These are phyloP conservation scores for Luscinia luscinia DNA, from an alignment of 2,797 vertebrate genomes.

Conservation along the genomic window DNA sequence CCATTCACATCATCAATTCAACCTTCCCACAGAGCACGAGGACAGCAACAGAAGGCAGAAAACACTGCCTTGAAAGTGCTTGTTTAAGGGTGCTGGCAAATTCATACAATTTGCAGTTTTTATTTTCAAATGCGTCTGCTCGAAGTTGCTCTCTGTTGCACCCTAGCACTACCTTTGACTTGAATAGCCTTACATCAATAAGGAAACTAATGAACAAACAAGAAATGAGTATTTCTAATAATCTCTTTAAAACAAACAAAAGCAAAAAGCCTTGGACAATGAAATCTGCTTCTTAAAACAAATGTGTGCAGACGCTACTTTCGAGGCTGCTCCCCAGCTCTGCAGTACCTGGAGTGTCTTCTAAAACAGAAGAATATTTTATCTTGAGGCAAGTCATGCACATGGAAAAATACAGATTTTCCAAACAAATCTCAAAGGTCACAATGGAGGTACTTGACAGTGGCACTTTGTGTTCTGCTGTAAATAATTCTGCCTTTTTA, in stretches of 20 bases:
- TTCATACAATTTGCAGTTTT: background rate
- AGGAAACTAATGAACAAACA: constrained; percentile 8
- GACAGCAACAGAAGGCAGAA: background rate
- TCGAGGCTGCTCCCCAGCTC: background rate
- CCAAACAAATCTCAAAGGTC: constrained; percentile 31
- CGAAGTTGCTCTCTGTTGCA: background rate
- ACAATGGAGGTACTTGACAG: background rate
- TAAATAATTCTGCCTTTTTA: constrained; percentile 32
- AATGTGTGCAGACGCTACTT: background rate
- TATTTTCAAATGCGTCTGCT: background rate
- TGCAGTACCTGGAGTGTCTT: constrained; percentile 3
- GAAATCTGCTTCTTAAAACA: background rate
- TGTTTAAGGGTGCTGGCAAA: background rate
- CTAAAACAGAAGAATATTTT: background rate
- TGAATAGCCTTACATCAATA: background rate
- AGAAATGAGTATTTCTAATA: constrained; percentile 1
- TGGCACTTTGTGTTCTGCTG: background rate
- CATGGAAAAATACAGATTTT: background rate
- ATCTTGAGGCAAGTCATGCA: background rate
- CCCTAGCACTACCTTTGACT: background rate
- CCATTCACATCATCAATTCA: background rate
- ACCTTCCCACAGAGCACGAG: background rate
- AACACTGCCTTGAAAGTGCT: background rate
- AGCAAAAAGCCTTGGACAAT: background rate
- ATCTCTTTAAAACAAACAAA: constrained; percentile 18